A percentile compares a stretch with the other conserved stretches of the same genome.
Evolutionary conservation across 2,797 vertebrate species (phyloP).

Genomic region (Luscinia luscinia): DNA sequence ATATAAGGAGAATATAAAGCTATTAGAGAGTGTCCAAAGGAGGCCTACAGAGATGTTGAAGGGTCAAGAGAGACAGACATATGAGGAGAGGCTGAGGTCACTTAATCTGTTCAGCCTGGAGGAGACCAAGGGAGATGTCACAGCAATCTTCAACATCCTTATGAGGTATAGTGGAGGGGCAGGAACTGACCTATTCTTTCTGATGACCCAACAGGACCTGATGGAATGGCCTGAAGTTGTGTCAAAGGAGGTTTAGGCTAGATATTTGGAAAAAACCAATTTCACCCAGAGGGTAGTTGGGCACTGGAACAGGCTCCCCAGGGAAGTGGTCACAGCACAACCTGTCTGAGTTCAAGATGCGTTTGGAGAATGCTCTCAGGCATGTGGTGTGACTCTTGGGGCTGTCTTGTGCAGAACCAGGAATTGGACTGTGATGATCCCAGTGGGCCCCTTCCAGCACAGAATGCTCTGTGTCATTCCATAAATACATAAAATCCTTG

Average conservation of each 20-base stretch:
- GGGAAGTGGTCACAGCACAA: neutral
- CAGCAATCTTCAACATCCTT: neutral
- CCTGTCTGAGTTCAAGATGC: neutral
- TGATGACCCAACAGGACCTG: neutral
- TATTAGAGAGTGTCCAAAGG: neutral
- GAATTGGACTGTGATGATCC: neutral
- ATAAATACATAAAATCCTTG: neutral
- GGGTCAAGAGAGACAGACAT: neutral
- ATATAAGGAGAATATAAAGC: neutral
- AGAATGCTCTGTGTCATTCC: neutral
- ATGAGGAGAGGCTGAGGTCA: neutral
- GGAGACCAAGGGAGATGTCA: neutral
- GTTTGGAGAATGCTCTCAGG: neutral
- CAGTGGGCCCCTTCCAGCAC: neutral
- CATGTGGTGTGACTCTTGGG: neutral
- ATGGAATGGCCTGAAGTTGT: neutral
- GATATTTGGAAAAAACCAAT: neutral
- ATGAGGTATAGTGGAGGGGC: neutral
- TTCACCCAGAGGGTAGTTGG: neutral
- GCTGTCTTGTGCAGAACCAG: neutral
- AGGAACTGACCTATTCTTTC: neutral
- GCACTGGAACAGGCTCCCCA: neutral
- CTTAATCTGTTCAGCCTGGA: neutral
- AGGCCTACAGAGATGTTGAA: neutral
- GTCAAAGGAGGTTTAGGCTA: neutral